phyloP scores from a whole-genome alignment of 2,888 invertebrate species.

The Chalcosyrphus nemorum region DNA sequence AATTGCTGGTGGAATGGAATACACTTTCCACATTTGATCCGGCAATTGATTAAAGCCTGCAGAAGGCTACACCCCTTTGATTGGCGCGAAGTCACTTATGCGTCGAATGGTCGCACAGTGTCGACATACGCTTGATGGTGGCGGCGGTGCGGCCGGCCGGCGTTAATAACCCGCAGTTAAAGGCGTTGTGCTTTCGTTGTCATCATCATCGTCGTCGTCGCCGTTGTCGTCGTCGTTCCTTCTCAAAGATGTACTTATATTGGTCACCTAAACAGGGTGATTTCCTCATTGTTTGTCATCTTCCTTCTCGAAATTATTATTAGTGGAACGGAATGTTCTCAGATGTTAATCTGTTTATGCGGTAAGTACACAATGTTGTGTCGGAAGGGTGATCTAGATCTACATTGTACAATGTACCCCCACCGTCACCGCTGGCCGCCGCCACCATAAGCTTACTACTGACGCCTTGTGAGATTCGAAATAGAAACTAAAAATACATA shows the following conservation, averaged over 20 bases:
- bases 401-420: conserved; percentile 47
- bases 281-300: conserved; percentile 70
- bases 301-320: conserved; percentile 55
- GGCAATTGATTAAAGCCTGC: conserved; percentile 68
- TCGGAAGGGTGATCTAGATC: conserved; percentile 67
- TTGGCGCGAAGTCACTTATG: conserved; percentile 62
- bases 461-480: conserved; percentile 53
- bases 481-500: conserved; percentile 53
- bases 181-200: conserved; percentile 54
- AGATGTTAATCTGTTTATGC: conserved; percentile 61
- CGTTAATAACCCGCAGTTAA: conserved; percentile 69
- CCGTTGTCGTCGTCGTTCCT: conserved; percentile 5
- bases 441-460: conserved; percentile 1
- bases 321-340: conserved; percentile 59
- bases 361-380: conserved; percentile 32
- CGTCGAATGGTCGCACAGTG: conserved; percentile 27
- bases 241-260: neutral
- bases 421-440: conserved; percentile 33
- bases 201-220: no score
- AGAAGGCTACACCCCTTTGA: conserved; percentile 68
- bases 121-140: conserved; percentile 53
- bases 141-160: conserved; percentile 36
- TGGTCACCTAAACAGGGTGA: conserved; percentile 70
- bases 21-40: conserved; percentile 68
- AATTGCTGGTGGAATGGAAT: conserved; percentile 60